phyloP scores from a whole-genome alignment of 2,113 vertebrate species.

The Anarhynchus alexandrinus region DNA sequence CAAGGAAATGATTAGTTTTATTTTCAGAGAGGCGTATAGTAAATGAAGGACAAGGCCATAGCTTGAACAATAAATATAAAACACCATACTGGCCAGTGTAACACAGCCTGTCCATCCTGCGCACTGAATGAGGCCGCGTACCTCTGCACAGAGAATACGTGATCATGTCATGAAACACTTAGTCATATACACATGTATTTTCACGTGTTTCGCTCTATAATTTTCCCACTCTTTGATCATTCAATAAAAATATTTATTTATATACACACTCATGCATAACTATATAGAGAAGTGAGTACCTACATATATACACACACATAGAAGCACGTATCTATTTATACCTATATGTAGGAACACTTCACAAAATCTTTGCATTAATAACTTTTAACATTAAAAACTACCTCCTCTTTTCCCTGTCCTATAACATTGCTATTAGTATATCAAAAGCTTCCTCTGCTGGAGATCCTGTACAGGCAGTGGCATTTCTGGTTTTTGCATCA shows the following conservation, averaged over 20 bases:
- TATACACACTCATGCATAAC: background rate
- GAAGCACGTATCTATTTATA: background rate
- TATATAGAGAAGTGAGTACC: background rate
- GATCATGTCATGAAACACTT: background rate
- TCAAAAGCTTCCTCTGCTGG: background rate
- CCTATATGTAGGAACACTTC: background rate
- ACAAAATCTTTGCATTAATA: background rate
- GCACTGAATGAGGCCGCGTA: background rate
- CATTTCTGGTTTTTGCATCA: background rate
- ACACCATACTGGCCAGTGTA: background rate
- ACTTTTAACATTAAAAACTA: background rate
- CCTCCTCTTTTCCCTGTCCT: background rate
- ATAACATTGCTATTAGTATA: background rate
- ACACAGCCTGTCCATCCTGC: background rate
- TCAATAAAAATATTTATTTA: background rate
- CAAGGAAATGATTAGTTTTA: background rate
- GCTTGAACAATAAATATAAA: background rate
- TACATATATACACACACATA: background rate
- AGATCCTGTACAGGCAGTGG: background rate
- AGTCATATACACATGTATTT: background rate
- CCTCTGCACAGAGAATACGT: background rate
- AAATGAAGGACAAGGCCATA: background rate
- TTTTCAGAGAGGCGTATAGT: background rate
- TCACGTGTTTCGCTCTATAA: background rate
- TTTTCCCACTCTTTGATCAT: background rate